phyloP scores from a whole-genome alignment of 2,797 vertebrate genomes.

The Crypturellus tataupa region DNA sequence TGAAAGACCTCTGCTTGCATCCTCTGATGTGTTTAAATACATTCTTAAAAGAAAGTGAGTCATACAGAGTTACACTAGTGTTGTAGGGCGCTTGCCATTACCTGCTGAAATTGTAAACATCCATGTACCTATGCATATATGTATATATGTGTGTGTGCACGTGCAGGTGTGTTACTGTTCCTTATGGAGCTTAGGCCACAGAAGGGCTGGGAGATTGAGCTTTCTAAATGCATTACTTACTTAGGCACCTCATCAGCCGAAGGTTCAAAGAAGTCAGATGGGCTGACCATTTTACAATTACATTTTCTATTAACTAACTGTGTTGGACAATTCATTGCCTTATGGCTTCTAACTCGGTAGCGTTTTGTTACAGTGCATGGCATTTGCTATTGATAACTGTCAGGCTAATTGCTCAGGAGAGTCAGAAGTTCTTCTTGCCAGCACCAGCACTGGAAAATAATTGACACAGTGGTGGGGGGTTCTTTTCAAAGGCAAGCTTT shows the following conservation, averaged over 20 bases:
- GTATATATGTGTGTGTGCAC: too few species aligned
- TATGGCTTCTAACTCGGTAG: accelerated
- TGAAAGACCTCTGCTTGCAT: accelerated
- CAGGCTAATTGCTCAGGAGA: conserved; percentile 26
- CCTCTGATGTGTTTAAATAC: accelerated
- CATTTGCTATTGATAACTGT: not conserved
- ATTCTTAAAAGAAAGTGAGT: not conserved
- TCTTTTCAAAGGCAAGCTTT: conserved; percentile 10
- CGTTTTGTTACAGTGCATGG: not conserved
- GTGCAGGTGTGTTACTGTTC: accelerated
- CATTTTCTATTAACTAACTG: not conserved
- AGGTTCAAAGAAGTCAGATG: not conserved
- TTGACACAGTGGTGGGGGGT: not conserved
- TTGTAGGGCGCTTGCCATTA: not conserved
- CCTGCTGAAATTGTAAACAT: not conserved
- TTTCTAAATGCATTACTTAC: not conserved
- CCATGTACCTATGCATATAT: accelerated
- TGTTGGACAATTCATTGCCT: not conserved
- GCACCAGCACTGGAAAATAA: not conserved
- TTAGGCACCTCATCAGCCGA: accelerated
- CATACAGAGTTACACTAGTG: not conserved
- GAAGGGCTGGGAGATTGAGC: accelerated
- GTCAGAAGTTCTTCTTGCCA: not conserved
- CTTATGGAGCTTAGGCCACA: accelerated
- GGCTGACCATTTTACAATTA: not conserved